Base-by-base conservation (phyloP, 2,113 vertebrate genomes). In the Bos taurus region DNA sequence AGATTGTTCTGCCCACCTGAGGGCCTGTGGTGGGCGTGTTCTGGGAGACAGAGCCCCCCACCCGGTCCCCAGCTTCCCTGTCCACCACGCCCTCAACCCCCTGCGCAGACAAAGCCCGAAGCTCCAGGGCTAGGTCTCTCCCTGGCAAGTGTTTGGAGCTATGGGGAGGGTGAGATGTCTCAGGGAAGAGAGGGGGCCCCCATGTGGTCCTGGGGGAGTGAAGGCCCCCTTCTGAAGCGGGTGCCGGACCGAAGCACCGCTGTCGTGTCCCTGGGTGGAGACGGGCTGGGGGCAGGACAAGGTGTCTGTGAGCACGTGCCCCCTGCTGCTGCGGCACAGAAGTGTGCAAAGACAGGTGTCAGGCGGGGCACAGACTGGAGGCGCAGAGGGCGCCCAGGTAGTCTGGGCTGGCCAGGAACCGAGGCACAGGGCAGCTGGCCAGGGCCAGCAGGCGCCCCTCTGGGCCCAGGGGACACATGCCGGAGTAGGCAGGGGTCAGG, bases 261-360 rank as follows among this genome's bases (percentile, higher is more conserved):
- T 9, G 0, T 40, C 13, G 2, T n/a, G 62, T 19, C 26, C 57
- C 3, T 2, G 1, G 7, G 54, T 26, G 64, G 43, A 46, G 54
- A 43, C 0, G 5, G 54, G 40, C 17, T 0, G 15, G 30, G 16
- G 30, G 14, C 4, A 1, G 33, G 30, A 52, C 6, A 3, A 54
- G 17, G 83, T 10, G 8, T 40, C 26, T 26, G 52, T 8, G 2
- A 62, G 54, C 12, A 5, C 0, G 1, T 26, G 54, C 16, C 9
- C 15, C 46, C 25, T 9, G 33, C 56, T 2, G 7, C 30, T 10
- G 0, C 0, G 0, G 28, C 19, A 0, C 17, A 1, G n/a, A 23
- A 21, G 6, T 50, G 8, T 67, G 19, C 12, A 1, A 14, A 26
- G 21, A 7, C 17, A 26, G 43, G 46, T 26, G 17, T 40, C 21